A percentile compares a stretch with the other conserved stretches of the same genome.
Conservation (phyloP, 2,888 invertebrate genomes). For the Drosophila nr. perissopoda region DNA sequence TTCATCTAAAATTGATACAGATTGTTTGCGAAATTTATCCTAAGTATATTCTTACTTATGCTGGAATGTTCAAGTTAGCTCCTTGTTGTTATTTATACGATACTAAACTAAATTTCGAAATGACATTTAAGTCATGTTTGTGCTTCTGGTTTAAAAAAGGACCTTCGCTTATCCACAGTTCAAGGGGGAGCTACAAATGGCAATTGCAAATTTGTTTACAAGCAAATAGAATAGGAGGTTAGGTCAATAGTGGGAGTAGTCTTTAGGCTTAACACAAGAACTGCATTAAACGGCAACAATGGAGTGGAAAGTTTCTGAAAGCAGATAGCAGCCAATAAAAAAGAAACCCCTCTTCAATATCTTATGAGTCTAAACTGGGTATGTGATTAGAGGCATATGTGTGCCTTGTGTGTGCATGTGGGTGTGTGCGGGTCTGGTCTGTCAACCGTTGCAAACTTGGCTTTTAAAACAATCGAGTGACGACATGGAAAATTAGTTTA, state of each 20-base stretch:
- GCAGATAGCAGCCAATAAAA: constrained; percentile 1
- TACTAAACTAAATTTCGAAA: background rate
- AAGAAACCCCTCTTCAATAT: constrained; percentile 51
- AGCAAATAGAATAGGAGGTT: constrained; percentile 13
- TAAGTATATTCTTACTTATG: background rate
- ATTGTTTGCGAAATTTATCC: background rate
- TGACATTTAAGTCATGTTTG: background rate
- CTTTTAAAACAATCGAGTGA: constrained; percentile 81
- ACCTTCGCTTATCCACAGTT: constrained; percentile 3
- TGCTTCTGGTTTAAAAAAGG: background rate
- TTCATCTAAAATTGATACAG: background rate
- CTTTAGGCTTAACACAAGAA: constrained; percentile 42
- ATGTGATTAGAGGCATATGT: constrained; percentile 32
- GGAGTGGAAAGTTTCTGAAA: constrained; percentile 41
- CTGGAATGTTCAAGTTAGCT: background rate
- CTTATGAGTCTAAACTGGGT: constrained; percentile 38
- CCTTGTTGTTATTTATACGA: background rate
- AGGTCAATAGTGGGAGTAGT: constrained; percentile 15
- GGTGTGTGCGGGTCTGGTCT: constrained; percentile 16
- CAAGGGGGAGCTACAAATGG: constrained; percentile 8
- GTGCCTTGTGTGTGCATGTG: constrained; percentile 10
- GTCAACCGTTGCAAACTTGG: constrained; percentile 58
- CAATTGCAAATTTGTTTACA: constrained; percentile 41
- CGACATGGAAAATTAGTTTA: constrained; percentile 82
- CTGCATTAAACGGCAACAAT: constrained; percentile 54